Percentiles rank a stretch among this genome's conserved stretches.
These are phyloP conservation scores for Bombus sibiricus DNA, from an alignment of 1,140 invertebrate species.

Conservation along the genomic window DNA sequence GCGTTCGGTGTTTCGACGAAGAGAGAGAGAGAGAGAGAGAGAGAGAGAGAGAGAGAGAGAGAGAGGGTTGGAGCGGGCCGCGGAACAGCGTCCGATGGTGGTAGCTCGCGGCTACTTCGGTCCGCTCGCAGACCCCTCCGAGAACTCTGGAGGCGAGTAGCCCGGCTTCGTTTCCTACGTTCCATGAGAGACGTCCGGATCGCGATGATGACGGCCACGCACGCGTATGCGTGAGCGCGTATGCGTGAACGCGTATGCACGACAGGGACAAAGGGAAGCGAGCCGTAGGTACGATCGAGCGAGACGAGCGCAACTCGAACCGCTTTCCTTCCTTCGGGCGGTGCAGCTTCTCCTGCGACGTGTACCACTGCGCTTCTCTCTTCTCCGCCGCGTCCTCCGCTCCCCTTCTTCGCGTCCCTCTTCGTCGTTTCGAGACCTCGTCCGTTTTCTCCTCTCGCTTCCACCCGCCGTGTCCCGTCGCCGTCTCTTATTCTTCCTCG, in stretches of 20 bases:
- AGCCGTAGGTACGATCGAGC: slow-evolving; percentile 33
- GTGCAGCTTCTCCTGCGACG: slow-evolving; percentile 79
- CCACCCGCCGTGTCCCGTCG: too few species aligned
- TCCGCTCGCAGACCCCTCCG: background rate
- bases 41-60: too few species aligned
- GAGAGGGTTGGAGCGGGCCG: background rate
- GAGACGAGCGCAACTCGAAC: slow-evolving; percentile 63
- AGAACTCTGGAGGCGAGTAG: slow-evolving; percentile 9
- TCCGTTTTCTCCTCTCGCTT: background rate
- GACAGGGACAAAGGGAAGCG: slow-evolving; percentile 25
- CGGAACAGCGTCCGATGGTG: background rate
- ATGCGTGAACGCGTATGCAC: slow-evolving; percentile 8
- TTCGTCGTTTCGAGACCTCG: background rate
- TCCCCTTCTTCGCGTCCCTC: slow-evolving; percentile 29
- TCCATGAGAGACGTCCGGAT: slow-evolving; percentile 48
- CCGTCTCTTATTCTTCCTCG: too few species aligned
- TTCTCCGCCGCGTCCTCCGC: slow-evolving; percentile 33
- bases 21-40: too few species aligned
- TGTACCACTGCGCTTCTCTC: slow-evolving; percentile 61
- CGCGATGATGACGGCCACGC: slow-evolving; percentile 64
- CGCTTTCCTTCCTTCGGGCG: slow-evolving; percentile 77
- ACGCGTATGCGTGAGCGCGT: slow-evolving; percentile 4
- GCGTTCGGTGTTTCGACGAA: too few species aligned
- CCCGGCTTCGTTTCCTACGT: background rate
- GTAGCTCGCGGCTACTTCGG: slow-evolving; percentile 60